Conservation (phyloP, 2,888 invertebrate species). For the Aleiodes leptofemur region DNA sequence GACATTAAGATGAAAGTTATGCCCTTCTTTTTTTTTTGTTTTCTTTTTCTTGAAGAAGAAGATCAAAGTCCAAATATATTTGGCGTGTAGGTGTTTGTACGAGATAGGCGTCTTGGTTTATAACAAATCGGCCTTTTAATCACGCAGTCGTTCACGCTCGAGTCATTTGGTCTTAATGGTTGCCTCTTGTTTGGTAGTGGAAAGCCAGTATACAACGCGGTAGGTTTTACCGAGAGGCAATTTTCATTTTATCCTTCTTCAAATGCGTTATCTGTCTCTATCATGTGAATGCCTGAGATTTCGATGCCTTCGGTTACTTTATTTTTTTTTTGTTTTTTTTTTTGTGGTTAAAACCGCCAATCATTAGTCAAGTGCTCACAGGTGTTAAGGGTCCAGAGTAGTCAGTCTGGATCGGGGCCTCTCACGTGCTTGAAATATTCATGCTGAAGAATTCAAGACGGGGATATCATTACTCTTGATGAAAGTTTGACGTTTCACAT, state of each 20-base stretch:
- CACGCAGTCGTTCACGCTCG: conserved; percentile 67
- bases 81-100: conserved; percentile 27
- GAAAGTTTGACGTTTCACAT: conserved; percentile 30
- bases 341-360: conserved; percentile 56
- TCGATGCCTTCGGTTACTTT: conserved; percentile 54
- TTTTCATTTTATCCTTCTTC: conserved; percentile 46
- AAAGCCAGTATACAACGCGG: conserved; percentile 60
- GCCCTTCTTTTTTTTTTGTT: no score
- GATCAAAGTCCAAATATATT: conserved; percentile 24
- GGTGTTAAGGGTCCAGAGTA: conserved; percentile 22
- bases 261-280: conserved; percentile 34
- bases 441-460: conserved; percentile 9
- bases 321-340: conserved; percentile 49
- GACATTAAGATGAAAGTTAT: conserved; percentile 6
- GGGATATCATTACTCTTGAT: conserved; percentile 38
- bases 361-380: conserved; percentile 63
- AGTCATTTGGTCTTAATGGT: conserved; percentile 66
- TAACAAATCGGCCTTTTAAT: conserved; percentile 74
- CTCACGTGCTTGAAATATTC: conserved; percentile 26
- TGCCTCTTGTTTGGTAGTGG: conserved; percentile 66
- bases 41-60: background rate
- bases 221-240: conserved; percentile 59
- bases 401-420: conserved; percentile 8
- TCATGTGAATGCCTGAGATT: conserved; percentile 14
- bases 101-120: conserved; percentile 37